phyloP scores from a whole-genome alignment of 2,113 vertebrate genomes.

The Lethenteron camtschaticum region DNA sequence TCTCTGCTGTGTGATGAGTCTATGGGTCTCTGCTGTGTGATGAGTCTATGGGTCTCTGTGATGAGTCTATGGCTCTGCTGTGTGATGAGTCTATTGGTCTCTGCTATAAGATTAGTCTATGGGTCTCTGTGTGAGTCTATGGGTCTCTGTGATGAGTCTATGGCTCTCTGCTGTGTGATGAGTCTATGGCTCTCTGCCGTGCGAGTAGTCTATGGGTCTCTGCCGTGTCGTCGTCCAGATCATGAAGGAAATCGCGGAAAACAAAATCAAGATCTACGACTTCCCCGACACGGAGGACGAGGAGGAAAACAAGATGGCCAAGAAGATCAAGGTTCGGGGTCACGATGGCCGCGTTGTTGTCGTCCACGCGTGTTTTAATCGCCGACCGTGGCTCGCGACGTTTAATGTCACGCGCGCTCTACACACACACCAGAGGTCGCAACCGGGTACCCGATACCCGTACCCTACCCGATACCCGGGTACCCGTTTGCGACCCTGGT shows the following conservation, averaged over 20 bases:
- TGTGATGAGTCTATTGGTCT: background rate
- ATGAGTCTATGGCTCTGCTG: background rate
- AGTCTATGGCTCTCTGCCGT: background rate
- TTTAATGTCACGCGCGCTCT: too few relatives aligned
- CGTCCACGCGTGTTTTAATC: too few relatives aligned
- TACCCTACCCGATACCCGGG: too few relatives aligned
- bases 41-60: background rate
- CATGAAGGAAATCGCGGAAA: constrained; percentile 42
- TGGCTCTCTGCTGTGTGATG: background rate
- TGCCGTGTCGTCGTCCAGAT: constrained; percentile 18
- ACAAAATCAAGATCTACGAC: constrained; percentile 41
- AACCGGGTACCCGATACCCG: too few relatives aligned
- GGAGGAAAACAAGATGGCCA: constrained; percentile 33
- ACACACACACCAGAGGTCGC: too few relatives aligned
- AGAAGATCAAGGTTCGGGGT: constrained; percentile 33
- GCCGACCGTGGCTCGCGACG: too few relatives aligned
- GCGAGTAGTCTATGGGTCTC: background rate
- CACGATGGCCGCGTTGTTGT: background rate
- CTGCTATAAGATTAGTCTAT: background rate
- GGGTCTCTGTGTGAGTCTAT: background rate
- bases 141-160: background rate
- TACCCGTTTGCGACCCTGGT: too few relatives aligned
- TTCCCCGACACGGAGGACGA: constrained; percentile 37
- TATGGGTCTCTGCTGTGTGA: background rate
- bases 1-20: background rate